Evolutionary conservation across 2,797 vertebrate genomes (phyloP).

Genomic region (Coregonus ussuriensis): DNA sequence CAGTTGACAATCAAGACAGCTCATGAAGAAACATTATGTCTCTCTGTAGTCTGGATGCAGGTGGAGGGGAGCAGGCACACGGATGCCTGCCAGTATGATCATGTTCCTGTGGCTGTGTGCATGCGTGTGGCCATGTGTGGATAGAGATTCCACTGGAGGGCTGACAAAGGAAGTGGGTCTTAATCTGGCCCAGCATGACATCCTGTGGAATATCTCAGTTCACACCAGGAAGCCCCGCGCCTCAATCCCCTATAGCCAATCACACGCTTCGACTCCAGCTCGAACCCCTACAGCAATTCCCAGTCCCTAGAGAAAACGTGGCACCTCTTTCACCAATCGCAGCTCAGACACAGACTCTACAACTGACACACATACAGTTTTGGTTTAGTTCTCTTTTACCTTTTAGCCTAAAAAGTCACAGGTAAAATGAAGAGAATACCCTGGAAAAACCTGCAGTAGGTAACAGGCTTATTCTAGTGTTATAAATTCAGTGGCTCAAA

Average conservation of each 20-base stretch:
- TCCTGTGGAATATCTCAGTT: constrained; percentile 42
- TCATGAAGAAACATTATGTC: neutral
- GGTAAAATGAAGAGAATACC: neutral
- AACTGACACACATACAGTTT: constrained; percentile 54
- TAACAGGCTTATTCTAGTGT: neutral
- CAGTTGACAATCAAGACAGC: neutral
- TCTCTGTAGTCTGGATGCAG: neutral
- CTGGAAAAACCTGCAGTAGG: neutral
- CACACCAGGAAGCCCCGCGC: constrained; percentile 54
- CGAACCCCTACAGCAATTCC: constrained; percentile 31
- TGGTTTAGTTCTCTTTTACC: constrained; percentile 13
- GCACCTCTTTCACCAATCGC: constrained; percentile 54
- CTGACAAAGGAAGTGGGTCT: constrained; percentile 38
- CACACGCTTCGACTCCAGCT: constrained; percentile 36
- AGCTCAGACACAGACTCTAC: constrained; percentile 48
- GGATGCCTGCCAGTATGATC: neutral
- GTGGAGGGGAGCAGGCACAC: neutral
- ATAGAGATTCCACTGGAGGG: constrained; percentile 13
- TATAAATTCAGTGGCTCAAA: neutral
- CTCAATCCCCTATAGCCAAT: constrained; percentile 57
- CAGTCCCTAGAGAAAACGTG: constrained; percentile 48
- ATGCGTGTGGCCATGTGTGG: neutral
- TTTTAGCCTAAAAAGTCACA: neutral
- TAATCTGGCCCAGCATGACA: constrained; percentile 54
- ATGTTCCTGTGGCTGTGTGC: neutral